Evolutionary conservation across 1,140 invertebrate species (phyloP).

Genomic region (Arctopsyche grandis): DNA sequence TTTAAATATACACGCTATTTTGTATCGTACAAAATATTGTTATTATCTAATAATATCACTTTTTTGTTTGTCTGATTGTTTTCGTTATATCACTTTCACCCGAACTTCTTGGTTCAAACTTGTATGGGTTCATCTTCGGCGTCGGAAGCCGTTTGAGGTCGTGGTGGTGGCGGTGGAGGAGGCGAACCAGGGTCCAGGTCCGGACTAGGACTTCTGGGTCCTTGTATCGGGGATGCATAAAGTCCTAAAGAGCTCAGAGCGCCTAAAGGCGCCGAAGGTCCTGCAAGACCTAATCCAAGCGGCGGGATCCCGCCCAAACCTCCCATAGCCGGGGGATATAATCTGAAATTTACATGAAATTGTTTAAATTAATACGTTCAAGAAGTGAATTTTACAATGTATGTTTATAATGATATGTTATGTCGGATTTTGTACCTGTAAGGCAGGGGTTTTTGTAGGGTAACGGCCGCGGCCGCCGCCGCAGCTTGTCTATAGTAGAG

Average conservation of each 20-base stretch:
- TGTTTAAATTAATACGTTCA: background rate
- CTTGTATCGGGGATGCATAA: conserved; percentile 54
- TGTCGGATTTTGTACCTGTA: conserved; percentile 70
- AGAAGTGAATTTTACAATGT: too few relatives aligned
- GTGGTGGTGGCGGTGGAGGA: conserved; percentile 52
- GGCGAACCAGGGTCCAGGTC: conserved; percentile 61
- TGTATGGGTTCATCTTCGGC: conserved; percentile 65
- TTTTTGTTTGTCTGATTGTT: background rate
- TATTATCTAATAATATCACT: conserved; percentile 8
- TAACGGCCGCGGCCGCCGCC: conserved; percentile 74
- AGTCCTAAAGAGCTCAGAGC: conserved; percentile 60
- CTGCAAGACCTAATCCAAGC: conserved; percentile 69
- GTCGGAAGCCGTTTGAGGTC: conserved; percentile 66
- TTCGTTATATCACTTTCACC: conserved; percentile 1
- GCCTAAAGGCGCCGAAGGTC: conserved; percentile 68
- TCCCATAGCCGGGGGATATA: conserved; percentile 73
- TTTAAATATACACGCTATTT: background rate
- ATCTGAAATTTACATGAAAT: conserved; percentile 44
- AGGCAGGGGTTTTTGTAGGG: conserved; percentile 87
- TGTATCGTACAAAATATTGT: background rate
- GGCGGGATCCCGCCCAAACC: conserved; percentile 57
- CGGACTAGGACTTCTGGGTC: conserved; percentile 48
- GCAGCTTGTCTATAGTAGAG: conserved; percentile 83
- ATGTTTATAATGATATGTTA: background rate
- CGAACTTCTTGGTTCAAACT: conserved; percentile 40